Evolutionary conservation across 1,140 invertebrate genomes (phyloP).

Genomic region (Anadara kagoshimensis): DNA sequence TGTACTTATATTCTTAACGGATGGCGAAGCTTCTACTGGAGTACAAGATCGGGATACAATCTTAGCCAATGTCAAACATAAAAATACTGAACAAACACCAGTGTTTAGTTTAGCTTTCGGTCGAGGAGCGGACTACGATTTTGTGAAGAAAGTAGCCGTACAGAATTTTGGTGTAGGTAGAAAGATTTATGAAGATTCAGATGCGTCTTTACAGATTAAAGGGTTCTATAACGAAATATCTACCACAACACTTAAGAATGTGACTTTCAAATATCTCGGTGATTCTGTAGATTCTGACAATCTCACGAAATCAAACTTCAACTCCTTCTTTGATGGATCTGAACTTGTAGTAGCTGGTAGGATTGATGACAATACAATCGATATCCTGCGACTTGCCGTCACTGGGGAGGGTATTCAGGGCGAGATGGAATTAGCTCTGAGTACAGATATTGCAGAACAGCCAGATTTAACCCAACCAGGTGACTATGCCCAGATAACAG

Average conservation of each 20-base stretch:
- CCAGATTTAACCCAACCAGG: constrained; percentile 76
- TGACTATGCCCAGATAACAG: constrained; percentile 74
- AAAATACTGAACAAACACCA: constrained; percentile 46
- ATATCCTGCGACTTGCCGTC: neutral
- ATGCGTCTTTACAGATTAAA: constrained; percentile 78
- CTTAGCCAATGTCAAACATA: constrained; percentile 65
- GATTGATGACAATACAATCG: neutral
- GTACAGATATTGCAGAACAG: neutral
- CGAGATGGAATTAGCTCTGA: neutral
- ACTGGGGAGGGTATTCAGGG: neutral
- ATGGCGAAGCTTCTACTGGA: constrained; percentile 82
- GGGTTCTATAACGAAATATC: constrained; percentile 77
- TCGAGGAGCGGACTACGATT: constrained; percentile 80
- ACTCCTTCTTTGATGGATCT: constrained; percentile 51
- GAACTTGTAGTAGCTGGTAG: constrained; percentile 56
- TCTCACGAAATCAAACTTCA: constrained; percentile 33
- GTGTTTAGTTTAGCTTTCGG: constrained; percentile 85
- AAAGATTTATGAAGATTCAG: constrained; percentile 84
- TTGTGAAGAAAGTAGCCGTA: constrained; percentile 80
- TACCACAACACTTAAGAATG: constrained; percentile 36
- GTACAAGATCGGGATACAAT: constrained; percentile 77
- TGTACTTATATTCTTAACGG: constrained; percentile 84
- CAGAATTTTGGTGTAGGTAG: constrained; percentile 82
- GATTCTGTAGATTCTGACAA: constrained; percentile 4
- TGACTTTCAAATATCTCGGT: constrained; percentile 49